Evolutionary conservation across 2,797 vertebrate species (phyloP).

Genomic region (Garrulus glandarius): DNA sequence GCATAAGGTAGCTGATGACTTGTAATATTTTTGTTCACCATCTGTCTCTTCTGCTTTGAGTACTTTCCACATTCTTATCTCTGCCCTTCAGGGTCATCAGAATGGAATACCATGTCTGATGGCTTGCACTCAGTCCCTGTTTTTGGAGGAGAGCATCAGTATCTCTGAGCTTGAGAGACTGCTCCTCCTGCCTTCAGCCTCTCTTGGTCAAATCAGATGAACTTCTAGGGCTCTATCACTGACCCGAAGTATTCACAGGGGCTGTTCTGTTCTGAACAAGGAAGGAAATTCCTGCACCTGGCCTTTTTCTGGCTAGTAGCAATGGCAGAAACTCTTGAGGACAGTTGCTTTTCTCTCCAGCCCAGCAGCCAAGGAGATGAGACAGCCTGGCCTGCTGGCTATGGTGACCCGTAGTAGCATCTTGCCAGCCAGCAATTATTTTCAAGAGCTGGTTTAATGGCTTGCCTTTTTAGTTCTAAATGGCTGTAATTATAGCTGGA

Average conservation of each 20-base stretch:
- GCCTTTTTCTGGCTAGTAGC: not conserved
- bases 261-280: not conserved
- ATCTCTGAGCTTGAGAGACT: not conserved
- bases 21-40: not conserved
- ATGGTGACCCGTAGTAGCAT: rapidly evolving
- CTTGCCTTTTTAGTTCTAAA: not conserved
- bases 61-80: not conserved
- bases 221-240: not conserved
- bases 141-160: not conserved
- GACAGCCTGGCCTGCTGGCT: not conserved
- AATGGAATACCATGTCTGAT: not conserved
- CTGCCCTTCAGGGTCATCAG: not conserved
- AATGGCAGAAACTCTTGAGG: not conserved
- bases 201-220: not conserved
- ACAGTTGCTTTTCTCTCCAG: not conserved
- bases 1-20: not conserved
- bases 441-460: not conserved
- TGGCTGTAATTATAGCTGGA: not conserved
- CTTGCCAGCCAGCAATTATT: not conserved
- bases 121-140: not conserved
- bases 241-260: not conserved
- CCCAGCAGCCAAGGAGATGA: not conserved
- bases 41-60: not conserved
- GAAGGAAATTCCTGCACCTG: not conserved
- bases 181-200: not conserved